These are phyloP conservation scores for Candoia aspera DNA, from an alignment of 2,113 vertebrate species.

Conservation along the genomic window DNA sequence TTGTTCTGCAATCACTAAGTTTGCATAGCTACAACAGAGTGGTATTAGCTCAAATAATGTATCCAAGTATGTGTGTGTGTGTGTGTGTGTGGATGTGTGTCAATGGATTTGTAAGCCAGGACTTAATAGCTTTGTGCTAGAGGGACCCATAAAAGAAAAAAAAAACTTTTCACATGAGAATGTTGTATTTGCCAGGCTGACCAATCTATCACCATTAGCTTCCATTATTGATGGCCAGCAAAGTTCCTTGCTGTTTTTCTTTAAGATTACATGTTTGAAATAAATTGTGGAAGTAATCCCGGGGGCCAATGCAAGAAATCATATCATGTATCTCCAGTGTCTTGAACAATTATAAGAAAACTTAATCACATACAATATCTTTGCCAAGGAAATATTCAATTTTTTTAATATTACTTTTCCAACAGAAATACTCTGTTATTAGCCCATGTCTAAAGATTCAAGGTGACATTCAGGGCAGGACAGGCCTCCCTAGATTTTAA, in stretches of 20 bases:
- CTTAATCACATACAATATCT: neutral
- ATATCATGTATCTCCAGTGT: neutral
- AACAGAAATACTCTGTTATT: neutral
- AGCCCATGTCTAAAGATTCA: neutral
- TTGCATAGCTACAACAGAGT: neutral
- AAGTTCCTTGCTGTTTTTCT: constrained; percentile 14
- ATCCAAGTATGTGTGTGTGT: neutral
- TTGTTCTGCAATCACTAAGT: neutral
- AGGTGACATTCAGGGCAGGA: neutral
- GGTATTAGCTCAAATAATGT: constrained; percentile 10
- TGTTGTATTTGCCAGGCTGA: constrained; percentile 18
- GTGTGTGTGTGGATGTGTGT: neutral
- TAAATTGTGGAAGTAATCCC: constrained; percentile 19
- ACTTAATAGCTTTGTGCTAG: constrained; percentile 50
- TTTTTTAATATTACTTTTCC: neutral
- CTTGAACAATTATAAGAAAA: neutral
- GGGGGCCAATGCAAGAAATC: neutral
- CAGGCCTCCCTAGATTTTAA: neutral
- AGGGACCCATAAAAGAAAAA: constrained; percentile 42
- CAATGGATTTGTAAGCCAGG: constrained; percentile 42
- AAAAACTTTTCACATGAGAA: constrained; percentile 18
- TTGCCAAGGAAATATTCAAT: neutral
- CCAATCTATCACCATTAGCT: constrained; percentile 57
- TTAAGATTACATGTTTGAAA: constrained; percentile 39
- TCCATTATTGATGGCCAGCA: constrained; percentile 33